Base-by-base conservation (phyloP, 2,888 invertebrate species). In the Lasiommata megera region DNA sequence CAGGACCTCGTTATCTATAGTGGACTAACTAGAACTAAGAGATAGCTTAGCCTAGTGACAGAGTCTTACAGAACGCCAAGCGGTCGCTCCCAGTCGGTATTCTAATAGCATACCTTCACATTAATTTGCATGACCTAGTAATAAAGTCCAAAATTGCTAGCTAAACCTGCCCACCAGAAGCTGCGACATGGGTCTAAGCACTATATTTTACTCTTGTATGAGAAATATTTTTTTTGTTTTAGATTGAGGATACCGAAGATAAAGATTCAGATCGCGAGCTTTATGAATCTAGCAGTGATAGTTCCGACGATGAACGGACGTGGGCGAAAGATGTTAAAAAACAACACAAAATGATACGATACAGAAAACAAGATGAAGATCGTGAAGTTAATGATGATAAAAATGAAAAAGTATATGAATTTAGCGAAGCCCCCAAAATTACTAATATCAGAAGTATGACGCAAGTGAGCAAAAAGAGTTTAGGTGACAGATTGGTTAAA, bases 241-340 rank as follows among this genome's bases (percentile, higher is more conserved):
- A 88, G 77, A 79, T 84, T 58, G 84, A 83, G 47, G 81, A 81
- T 47, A 73, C 74, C 40, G 84, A 84, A 58, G 83, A 85, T 38
- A 83, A 88, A 54, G 88, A 90, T 69, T 91, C 92, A 18, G 92
- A 93, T 60, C 90, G 89, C 62, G 93, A 93, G 62, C 66, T 91
- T 9, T 90, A 89, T 65, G 80, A 82, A 56, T 70, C 80, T 1
- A 85, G 79, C 62, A 82, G 80, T 29, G 86, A 82, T 38, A 88
- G 95, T 77, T 96, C 97, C 1, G 97, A 97, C 67, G 97, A 97
- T 76, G 96, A 96, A 54, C 93, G 93, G 61, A 92, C 93, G 5
- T 96, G 96, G 95, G 93, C 93, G 0, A 94, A 94, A 73, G 96
- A 97, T 83, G 93, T 97, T 57, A 95, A 95, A 72, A 94, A 94